These are phyloP conservation scores for Nasonia longicornis DNA, from an alignment of 1,140 invertebrate species.

Conservation along the genomic window DNA sequence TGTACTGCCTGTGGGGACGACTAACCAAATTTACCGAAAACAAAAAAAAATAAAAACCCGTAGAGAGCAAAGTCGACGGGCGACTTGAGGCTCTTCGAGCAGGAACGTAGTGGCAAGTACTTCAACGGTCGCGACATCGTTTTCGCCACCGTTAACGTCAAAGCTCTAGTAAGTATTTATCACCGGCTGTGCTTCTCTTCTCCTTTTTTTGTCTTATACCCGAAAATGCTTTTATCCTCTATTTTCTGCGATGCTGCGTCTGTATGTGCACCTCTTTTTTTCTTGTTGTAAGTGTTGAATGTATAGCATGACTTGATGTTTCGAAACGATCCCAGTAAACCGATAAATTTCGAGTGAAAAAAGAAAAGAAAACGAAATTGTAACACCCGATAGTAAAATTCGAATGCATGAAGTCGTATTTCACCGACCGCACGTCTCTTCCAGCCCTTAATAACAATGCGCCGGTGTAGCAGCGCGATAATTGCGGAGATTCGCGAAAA, in stretches of 20 bases:
- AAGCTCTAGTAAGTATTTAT: slow-evolving; percentile 71
- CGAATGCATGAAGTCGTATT: slow-evolving; percentile 18
- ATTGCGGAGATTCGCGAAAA: slow-evolving; percentile 17
- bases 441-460: slow-evolving; percentile 2
- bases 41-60: slow-evolving; percentile 43
- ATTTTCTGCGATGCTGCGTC: not conserved
- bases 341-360: not conserved
- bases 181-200: not conserved
- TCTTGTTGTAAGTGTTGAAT: not conserved
- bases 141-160: slow-evolving; percentile 71
- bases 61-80: slow-evolving; percentile 68
- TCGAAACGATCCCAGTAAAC: not conserved
- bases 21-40: slow-evolving; percentile 27
- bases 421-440: not conserved
- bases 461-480: not conserved
- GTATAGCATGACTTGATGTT: not conserved
- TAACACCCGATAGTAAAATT: not conserved
- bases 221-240: not conserved
- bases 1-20: not conserved
- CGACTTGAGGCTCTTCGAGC: slow-evolving; percentile 64
- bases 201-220: not conserved
- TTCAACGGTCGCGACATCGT: slow-evolving; percentile 62
- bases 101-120: slow-evolving; percentile 61
- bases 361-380: not conserved
- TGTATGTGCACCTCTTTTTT: not conserved